Conservation (phyloP, 1,140 invertebrate genomes). For the Drosophila arizonae region DNA sequence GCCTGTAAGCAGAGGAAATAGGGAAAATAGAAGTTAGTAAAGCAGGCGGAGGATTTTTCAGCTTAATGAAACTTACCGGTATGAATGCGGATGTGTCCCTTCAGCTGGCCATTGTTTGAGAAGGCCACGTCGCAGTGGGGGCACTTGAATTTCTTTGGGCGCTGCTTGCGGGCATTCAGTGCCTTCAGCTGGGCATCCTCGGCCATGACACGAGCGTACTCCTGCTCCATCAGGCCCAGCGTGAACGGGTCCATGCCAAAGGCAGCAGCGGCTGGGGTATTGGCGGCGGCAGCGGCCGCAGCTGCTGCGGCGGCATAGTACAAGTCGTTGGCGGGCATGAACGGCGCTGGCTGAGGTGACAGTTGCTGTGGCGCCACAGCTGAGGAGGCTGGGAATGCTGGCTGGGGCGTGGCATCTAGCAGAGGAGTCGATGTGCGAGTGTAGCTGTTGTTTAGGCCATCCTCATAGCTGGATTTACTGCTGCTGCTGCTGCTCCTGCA, state of each 20-base stretch:
- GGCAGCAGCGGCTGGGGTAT: constrained; percentile 40
- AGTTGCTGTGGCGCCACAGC: constrained; percentile 41
- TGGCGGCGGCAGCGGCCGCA: constrained; percentile 47
- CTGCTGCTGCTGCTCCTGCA: constrained; percentile 25
- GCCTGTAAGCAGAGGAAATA: constrained; percentile 84
- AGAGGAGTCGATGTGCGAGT: constrained; percentile 63
- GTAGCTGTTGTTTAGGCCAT: constrained; percentile 62
- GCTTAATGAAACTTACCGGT: constrained; percentile 86
- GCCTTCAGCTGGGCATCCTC: constrained; percentile 87
- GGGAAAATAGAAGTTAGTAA: constrained; percentile 32
- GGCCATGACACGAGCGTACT: constrained; percentile 86
- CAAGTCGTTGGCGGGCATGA: constrained; percentile 59
- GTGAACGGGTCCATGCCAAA: constrained; percentile 78
- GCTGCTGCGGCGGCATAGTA: constrained; percentile 71
- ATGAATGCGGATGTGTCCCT: constrained; percentile 95
- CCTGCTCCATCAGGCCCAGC: constrained; percentile 84
- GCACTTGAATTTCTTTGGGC: constrained; percentile 95
- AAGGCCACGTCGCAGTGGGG: constrained; percentile 94
- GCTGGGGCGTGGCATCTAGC: constrained; percentile 51
- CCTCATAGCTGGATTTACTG: constrained; percentile 68
- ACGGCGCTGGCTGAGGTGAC: constrained; percentile 46
- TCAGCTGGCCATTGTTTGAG: constrained; percentile 96
- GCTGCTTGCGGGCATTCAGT: constrained; percentile 87
- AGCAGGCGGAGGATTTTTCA: neutral
- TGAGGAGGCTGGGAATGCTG: constrained; percentile 35